Evolutionary conservation across 1,140 invertebrate species (phyloP).

Genomic region (Chymomyza costata): DNA sequence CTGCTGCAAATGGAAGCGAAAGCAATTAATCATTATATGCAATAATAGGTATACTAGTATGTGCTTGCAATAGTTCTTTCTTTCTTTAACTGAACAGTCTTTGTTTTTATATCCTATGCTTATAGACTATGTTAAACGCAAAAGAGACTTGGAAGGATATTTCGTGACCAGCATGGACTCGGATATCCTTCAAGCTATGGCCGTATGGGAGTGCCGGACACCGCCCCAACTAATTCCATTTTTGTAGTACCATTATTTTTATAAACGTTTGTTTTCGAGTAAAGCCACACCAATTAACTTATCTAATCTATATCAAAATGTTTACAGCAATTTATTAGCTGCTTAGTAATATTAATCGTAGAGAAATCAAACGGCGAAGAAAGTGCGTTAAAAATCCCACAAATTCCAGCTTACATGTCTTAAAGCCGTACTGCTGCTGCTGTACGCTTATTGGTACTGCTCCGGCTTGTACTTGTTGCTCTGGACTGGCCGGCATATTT

Average conservation of each 20-base stretch:
- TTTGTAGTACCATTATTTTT: slow-evolving; percentile 5
- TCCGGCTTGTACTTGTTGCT: not conserved
- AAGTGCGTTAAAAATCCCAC: not conserved
- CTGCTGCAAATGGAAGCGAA: slow-evolving; percentile 64
- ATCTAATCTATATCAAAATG: too few species aligned
- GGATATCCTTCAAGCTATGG: too few species aligned
- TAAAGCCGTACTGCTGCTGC: slow-evolving; percentile 37
- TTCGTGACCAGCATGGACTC: not conserved
- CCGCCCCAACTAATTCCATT: slow-evolving; percentile 2
- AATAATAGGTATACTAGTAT: too few species aligned
- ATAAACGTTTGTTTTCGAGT: not conserved
- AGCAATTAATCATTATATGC: not conserved
- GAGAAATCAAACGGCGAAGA: too few species aligned
- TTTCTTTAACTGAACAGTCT: too few species aligned
- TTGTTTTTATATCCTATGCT: not conserved
- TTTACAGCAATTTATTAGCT: too few species aligned
- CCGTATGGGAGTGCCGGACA: too few species aligned
- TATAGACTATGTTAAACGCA: not conserved
- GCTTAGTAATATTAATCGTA: too few species aligned
- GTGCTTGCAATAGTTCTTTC: too few species aligned
- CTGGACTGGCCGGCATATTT: too few species aligned
- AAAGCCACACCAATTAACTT: too few species aligned
- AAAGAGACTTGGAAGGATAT: not conserved
- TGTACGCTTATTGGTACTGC: not conserved
- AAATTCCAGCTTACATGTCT: slow-evolving; percentile 37